Percentiles rank a stretch among this genome's conserved stretches.
Conservation (phyloP, 2,797 vertebrate genomes). For the Australoheros facetus region DNA sequence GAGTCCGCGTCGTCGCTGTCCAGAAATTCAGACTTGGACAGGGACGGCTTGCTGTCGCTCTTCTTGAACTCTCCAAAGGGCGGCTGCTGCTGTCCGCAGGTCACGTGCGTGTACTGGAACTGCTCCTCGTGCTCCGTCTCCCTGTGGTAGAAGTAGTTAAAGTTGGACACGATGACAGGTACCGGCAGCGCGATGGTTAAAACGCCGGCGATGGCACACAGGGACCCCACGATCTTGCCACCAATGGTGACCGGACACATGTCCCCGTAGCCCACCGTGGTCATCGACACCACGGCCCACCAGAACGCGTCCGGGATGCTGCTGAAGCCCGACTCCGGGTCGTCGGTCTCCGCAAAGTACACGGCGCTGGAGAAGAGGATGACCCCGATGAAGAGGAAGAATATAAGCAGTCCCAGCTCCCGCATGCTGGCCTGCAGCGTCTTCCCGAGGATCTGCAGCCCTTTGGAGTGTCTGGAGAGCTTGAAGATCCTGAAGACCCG, state of each 20-base stretch:
- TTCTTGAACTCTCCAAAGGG: slow-evolving; percentile 84
- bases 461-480: slow-evolving; percentile 50
- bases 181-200: slow-evolving; percentile 93
- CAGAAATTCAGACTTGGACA: slow-evolving; percentile 86
- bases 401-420: slow-evolving; percentile 93
- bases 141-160: slow-evolving; percentile 97
- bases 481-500: slow-evolving; percentile 92
- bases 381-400: slow-evolving; percentile 97
- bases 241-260: slow-evolving; percentile 95
- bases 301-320: slow-evolving; percentile 97
- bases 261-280: slow-evolving; percentile 94
- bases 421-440: slow-evolving; percentile 92
- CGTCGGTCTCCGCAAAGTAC: slow-evolving; percentile 94
- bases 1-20: slow-evolving; percentile 86
- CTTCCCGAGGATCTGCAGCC: slow-evolving; percentile 79
- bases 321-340: slow-evolving; percentile 87
- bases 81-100: slow-evolving; percentile 87
- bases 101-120: slow-evolving; percentile 91
- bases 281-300: slow-evolving; percentile 98
- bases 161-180: slow-evolving; percentile 95
- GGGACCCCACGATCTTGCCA: slow-evolving; percentile 93
- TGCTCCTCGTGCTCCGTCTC: slow-evolving; percentile 95
- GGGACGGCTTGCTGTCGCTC: slow-evolving; percentile 83
- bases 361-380: slow-evolving; percentile 97
- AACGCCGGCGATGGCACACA: slow-evolving; percentile 93